phyloP scores from a whole-genome alignment of 2,888 invertebrate genomes.

The Caenorhabditis sp. region DNA sequence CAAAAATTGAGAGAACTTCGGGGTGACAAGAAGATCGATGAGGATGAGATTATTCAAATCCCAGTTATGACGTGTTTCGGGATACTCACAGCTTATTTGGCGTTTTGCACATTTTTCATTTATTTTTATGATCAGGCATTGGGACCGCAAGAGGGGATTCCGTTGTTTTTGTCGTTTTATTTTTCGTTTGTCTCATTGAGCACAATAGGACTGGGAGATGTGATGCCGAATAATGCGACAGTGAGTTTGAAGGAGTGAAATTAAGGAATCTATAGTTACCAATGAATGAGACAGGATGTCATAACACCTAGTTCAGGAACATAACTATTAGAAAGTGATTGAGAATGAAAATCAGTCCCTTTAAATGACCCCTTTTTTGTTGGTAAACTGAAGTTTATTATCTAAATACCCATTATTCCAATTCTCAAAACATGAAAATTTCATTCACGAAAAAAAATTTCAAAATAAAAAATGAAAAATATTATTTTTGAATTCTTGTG shows the following conservation, averaged over 20 bases:
- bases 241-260: constrained; percentile 40
- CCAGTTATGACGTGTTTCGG: constrained; percentile 31
- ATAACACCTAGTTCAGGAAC: no score
- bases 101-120: constrained; percentile 41
- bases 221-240: constrained; percentile 59
- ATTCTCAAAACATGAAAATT: no score
- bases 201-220: constrained; percentile 60
- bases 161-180: constrained; percentile 47
- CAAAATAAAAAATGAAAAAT: no score
- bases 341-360: no score
- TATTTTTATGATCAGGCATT: constrained; percentile 40
- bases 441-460: no score
- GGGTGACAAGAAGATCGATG: constrained; percentile 25
- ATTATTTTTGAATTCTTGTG: no score
- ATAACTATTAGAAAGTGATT: no score
- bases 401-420: no score
- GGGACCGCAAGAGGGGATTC: constrained; percentile 42
- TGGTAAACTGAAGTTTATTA: no score
- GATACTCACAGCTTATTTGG: constrained; percentile 21
- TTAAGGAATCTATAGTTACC: no score
- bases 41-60: constrained; percentile 34
- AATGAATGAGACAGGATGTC: background rate
- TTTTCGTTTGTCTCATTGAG: constrained; percentile 56
- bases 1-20: constrained; percentile 39
- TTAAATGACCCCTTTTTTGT: no score